These are phyloP conservation scores for Habrosyne pyritoides DNA, from an alignment of 2,888 invertebrate genomes.

Conservation along the genomic window DNA sequence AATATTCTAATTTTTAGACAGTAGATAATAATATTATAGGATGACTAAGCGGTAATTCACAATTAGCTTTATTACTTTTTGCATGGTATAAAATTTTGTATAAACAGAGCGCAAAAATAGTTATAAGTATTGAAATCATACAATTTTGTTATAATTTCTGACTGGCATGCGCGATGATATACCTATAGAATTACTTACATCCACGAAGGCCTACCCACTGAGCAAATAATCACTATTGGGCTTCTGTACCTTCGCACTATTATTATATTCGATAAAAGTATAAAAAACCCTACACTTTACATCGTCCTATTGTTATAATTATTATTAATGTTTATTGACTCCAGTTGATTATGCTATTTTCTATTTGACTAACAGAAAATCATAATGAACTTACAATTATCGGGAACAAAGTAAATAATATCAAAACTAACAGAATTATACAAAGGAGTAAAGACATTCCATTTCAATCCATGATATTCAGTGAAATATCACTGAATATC, in stretches of 20 bases:
- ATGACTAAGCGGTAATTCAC: slow-evolving; percentile 45
- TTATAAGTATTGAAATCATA: neutral
- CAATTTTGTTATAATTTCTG: too few species aligned
- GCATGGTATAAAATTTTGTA: slow-evolving; percentile 39
- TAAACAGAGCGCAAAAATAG: neutral
- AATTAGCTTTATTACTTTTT: slow-evolving; percentile 16
- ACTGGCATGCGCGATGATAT: neutral
- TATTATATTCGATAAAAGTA: neutral
- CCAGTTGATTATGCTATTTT: slow-evolving; percentile 1
- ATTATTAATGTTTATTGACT: slow-evolving; percentile 16
- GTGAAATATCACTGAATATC: too few species aligned
- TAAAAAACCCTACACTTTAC: slow-evolving; percentile 5
- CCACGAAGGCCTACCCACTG: neutral
- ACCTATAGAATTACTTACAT: neutral
- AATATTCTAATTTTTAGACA: slow-evolving; percentile 26
- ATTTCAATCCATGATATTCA: neutral
- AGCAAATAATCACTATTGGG: neutral
- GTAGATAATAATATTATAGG: slow-evolving; percentile 19
- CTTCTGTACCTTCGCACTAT: neutral
- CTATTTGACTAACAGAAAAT: neutral
- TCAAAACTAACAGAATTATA: neutral
- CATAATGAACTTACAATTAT: neutral
- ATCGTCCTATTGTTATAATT: slow-evolving; percentile 6
- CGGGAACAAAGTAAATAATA: neutral
- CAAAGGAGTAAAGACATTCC: neutral